phyloP scores from a whole-genome alignment of 2,797 vertebrate genomes.

The Lagodon rhomboides region DNA sequence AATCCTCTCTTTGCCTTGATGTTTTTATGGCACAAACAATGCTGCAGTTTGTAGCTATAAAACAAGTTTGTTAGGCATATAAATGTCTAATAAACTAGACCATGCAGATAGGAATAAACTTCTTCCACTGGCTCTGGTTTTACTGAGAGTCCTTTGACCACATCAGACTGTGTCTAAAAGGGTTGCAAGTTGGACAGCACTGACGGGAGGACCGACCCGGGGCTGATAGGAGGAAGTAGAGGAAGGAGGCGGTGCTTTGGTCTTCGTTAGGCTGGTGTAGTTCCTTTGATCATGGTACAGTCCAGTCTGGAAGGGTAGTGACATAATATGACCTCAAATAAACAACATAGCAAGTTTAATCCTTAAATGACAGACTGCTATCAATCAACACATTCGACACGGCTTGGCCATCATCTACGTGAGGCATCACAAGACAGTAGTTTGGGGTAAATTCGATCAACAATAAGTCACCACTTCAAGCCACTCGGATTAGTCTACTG shows the following conservation, averaged over 20 bases:
- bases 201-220: constrained; percentile 79
- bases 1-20: constrained; percentile 13
- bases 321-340: constrained; percentile 59
- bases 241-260: constrained; percentile 85
- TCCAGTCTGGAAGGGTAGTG: constrained; percentile 88
- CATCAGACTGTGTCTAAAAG: constrained; percentile 62
- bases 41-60: constrained; percentile 3
- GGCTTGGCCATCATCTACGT: neutral
- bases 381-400: constrained; percentile 17
- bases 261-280: constrained; percentile 92
- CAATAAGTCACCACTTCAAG: constrained; percentile 36
- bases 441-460: constrained; percentile 9
- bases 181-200: constrained; percentile 69
- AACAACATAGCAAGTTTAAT: constrained; percentile 23
- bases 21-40: constrained; percentile 19
- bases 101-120: constrained; percentile 11
- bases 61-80: constrained; percentile 17
- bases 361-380: neutral
- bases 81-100: constrained; percentile 34
- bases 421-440: neutral
- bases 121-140: constrained; percentile 25
- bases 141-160: constrained; percentile 1
- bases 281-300: constrained; percentile 96
- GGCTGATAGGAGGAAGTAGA: constrained; percentile 83
- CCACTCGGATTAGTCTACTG: constrained; percentile 24